A percentile compares a stretch with the other conserved stretches of the same genome.
These are phyloP conservation scores for Pangasius larnaudii DNA, from an alignment of 2,797 vertebrate genomes.

Conservation along the genomic window DNA sequence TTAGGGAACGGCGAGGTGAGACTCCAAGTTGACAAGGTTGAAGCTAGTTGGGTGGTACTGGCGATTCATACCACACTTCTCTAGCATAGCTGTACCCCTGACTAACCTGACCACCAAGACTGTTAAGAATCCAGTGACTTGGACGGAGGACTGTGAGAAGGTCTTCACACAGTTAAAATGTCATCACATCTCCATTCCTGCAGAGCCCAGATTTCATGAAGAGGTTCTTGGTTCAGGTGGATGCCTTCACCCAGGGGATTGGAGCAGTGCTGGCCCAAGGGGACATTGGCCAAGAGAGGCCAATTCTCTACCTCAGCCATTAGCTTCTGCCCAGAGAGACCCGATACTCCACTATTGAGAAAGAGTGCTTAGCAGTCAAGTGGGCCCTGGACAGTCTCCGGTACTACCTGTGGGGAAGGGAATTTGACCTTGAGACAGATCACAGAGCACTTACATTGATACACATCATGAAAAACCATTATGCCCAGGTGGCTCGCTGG, in stretches of 20 bases:
- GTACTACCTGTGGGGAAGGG: too few relatives aligned
- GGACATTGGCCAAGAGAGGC: too few relatives aligned
- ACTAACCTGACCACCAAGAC: neutral
- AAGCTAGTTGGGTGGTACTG: neutral
- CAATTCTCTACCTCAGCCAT: too few relatives aligned
- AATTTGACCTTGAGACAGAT: too few relatives aligned
- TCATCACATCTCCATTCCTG: neutral
- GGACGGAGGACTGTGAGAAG: neutral
- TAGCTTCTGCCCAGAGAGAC: too few relatives aligned
- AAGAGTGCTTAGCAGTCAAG: too few relatives aligned
- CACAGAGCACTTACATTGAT: too few relatives aligned
- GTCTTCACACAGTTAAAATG: neutral
- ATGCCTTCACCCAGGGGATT: neutral
- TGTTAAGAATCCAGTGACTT: neutral
- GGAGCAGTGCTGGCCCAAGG: neutral
- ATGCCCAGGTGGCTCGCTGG: too few relatives aligned
- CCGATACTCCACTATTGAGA: too few relatives aligned
- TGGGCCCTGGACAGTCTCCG: too few relatives aligned
- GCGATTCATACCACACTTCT: neutral
- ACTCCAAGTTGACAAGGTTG: neutral
- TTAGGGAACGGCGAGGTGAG: neutral
- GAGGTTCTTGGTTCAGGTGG: neutral
- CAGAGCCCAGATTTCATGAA: neutral
- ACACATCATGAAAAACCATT: too few relatives aligned
- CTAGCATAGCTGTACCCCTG: neutral